A percentile compares a stretch with the other conserved stretches of the same genome.
Conservation (phyloP, 2,113 vertebrate species). For the Seriola dumerili region DNA sequence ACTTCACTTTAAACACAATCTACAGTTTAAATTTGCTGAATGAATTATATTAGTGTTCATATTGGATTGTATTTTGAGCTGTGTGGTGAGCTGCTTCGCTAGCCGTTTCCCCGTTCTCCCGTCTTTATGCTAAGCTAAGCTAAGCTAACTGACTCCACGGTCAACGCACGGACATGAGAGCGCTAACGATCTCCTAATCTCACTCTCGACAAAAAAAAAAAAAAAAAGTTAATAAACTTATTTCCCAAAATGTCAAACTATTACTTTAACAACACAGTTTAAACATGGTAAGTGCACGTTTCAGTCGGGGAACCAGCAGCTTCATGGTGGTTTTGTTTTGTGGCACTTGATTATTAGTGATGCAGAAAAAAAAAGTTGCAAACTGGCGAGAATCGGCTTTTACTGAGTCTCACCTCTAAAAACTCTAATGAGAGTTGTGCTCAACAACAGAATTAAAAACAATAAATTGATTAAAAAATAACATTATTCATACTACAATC, state of each 20-base stretch:
- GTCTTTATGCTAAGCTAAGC: background rate
- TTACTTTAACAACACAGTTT: background rate
- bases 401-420: background rate
- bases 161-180: background rate
- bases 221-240: too few species aligned
- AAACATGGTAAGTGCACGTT: background rate
- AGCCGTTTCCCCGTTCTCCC: background rate
- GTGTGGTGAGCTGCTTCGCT: background rate
- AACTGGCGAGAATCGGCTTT: background rate
- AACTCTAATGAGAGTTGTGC: background rate
- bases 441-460: too few species aligned
- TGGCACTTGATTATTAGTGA: too few species aligned
- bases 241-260: background rate
- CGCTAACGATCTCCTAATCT: background rate
- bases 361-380: too few species aligned
- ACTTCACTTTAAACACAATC: too few species aligned
- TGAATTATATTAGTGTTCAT: too few species aligned
- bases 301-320: too few species aligned
- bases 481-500: background rate
- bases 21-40: too few species aligned
- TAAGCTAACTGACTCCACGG: background rate
- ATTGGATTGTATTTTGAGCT: too few species aligned
- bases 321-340: background rate
- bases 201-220: background rate
- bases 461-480: too few species aligned